Percentiles rank a stretch among this genome's conserved stretches.
Conservation (phyloP, 2,797 vertebrate genomes). For the Halcyon leucocephala region DNA sequence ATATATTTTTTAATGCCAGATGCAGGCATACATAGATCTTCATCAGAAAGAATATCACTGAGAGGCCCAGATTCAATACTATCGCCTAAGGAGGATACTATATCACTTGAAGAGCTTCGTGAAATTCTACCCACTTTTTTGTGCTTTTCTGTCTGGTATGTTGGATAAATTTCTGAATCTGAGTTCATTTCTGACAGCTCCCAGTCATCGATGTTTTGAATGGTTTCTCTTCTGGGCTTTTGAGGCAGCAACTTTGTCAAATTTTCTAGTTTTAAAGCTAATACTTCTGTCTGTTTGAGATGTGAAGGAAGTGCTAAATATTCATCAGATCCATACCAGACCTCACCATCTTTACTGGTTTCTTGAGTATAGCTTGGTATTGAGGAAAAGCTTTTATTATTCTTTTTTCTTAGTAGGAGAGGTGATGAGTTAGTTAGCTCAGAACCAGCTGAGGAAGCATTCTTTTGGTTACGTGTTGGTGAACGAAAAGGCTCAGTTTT, state of each 20-base stretch:
- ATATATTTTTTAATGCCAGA: conserved; percentile 68
- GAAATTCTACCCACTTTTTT: conserved; percentile 82
- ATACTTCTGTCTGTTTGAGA: conserved; percentile 91
- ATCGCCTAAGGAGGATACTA: conserved; percentile 88
- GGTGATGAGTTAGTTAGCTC: conserved; percentile 50
- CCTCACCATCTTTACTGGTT: conserved; percentile 74
- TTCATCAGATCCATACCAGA: conserved; percentile 96
- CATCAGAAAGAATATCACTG: conserved; percentile 91
- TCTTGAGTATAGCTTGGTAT: conserved; percentile 39
- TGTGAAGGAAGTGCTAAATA: conserved; percentile 95
- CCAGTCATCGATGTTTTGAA: conserved; percentile 97
- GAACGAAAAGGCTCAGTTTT: conserved; percentile 62
- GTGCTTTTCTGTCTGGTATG: conserved; percentile 75
- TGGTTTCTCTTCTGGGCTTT: conserved; percentile 80
- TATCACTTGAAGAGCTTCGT: conserved; percentile 90
- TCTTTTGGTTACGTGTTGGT: conserved; percentile 37
- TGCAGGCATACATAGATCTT: conserved; percentile 78
- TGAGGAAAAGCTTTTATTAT: conserved; percentile 54
- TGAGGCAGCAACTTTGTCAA: conserved; percentile 88
- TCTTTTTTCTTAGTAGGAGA: conserved; percentile 46
- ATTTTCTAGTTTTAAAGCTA: conserved; percentile 91
- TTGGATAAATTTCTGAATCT: conserved; percentile 86
- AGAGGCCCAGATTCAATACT: conserved; percentile 93
- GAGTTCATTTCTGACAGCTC: conserved; percentile 92
- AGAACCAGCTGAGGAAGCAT: conserved; percentile 67